Evolutionary conservation across 2,888 invertebrate species (phyloP).

Genomic region (Ophonus ardosiacus): DNA sequence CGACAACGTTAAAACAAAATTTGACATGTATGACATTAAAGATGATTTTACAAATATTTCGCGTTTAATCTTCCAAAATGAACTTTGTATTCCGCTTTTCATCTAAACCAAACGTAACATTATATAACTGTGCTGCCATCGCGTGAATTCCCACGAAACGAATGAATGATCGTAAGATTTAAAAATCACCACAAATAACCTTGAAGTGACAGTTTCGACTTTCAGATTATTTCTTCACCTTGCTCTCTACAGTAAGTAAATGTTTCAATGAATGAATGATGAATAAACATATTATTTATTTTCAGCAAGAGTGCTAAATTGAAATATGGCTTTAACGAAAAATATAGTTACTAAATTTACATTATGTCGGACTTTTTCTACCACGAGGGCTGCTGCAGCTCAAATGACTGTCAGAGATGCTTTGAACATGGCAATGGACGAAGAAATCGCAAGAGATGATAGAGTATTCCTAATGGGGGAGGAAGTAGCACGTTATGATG

Average conservation of each 20-base stretch:
- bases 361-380: slow-evolving; percentile 77
- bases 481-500: slow-evolving; percentile 99
- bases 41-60: neutral
- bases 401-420: slow-evolving; percentile 98
- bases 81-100: slow-evolving; percentile 1
- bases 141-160: slow-evolving; percentile 14
- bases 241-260: slow-evolving; percentile 52
- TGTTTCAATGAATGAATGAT: slow-evolving; percentile 9
- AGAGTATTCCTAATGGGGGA: slow-evolving; percentile 94
- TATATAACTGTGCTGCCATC: slow-evolving; percentile 53
- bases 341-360: slow-evolving; percentile 73
- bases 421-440: slow-evolving; percentile 95
- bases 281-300: neutral
- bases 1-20: neutral
- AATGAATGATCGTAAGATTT: slow-evolving; percentile 35
- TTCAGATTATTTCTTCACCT: slow-evolving; percentile 50
- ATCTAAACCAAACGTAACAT: neutral
- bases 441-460: slow-evolving; percentile 96
- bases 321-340: slow-evolving; percentile 42
- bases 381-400: slow-evolving; percentile 75
- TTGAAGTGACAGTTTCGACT: slow-evolving; percentile 57
- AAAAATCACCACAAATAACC: slow-evolving; percentile 46
- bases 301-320: slow-evolving; percentile 30
- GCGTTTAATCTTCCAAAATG: neutral
- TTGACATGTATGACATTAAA: neutral